phyloP scores from a whole-genome alignment of 2,797 vertebrate species.

The Sitta carolinensis region DNA sequence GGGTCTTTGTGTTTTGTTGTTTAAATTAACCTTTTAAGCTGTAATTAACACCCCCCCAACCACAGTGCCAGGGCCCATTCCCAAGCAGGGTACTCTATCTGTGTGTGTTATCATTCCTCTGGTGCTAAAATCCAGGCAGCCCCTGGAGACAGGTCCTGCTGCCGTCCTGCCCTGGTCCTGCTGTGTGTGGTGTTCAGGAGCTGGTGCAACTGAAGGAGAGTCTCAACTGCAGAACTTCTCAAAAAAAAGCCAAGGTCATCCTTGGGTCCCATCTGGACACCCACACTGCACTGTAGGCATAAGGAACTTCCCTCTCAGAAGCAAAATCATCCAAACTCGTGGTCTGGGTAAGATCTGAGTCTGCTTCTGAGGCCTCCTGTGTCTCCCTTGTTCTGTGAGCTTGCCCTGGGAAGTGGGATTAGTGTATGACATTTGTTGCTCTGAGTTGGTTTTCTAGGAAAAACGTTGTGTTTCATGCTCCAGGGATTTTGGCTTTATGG shows the following conservation, averaged over 20 bases:
- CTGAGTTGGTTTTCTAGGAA: neutral
- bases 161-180: neutral
- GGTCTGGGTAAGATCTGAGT: neutral
- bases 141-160: neutral
- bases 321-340: neutral
- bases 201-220: neutral
- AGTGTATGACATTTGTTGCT: neutral
- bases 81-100: neutral
- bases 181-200: neutral
- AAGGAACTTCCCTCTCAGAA: neutral
- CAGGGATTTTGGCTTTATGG: neutral
- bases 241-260: neutral
- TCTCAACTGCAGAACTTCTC: neutral
- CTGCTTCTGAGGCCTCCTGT: neutral
- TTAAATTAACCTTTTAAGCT: neutral
- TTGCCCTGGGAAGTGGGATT: neutral
- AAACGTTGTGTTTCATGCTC: neutral
- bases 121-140: neutral
- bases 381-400: neutral
- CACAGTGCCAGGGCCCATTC: neutral
- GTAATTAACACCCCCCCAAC: neutral
- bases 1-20: neutral
- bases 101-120: neutral
- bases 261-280: fast-evolving
- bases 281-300: fast-evolving